A percentile compares a stretch with the other conserved stretches of the same genome.
Evolutionary conservation across 2,113 vertebrate species (phyloP).

Genomic region (Gorilla gorilla): DNA sequence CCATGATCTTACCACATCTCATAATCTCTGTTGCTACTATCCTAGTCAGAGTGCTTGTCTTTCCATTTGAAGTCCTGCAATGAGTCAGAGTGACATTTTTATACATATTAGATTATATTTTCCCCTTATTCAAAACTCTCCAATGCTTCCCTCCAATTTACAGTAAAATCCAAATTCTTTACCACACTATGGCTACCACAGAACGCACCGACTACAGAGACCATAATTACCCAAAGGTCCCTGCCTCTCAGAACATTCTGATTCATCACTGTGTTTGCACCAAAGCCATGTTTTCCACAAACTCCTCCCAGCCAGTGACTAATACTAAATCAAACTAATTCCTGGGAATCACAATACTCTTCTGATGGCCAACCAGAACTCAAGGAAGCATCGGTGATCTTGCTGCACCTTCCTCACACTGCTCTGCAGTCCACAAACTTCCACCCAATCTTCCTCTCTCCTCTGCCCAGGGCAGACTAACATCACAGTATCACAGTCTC

Average conservation of each 20-base stretch:
- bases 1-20: neutral
- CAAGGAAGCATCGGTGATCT: neutral
- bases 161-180: neutral
- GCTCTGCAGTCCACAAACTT: too few species aligned
- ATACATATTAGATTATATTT: neutral
- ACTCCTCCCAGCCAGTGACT: neutral
- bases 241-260: neutral
- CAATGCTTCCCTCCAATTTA: neutral
- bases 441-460: neutral
- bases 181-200: too few species aligned
- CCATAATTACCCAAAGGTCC: neutral
- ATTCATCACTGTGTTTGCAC: neutral
- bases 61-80: neutral
- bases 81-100: neutral
- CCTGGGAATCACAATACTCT: neutral
- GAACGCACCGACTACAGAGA: neutral
- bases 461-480: neutral
- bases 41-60: neutral
- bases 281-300: neutral
- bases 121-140: neutral
- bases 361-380: neutral
- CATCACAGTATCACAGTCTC: neutral
- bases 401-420: neutral
- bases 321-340: neutral
- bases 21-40: neutral